Conservation (phyloP, 1,140 invertebrate genomes). For the Apis cerana region DNA sequence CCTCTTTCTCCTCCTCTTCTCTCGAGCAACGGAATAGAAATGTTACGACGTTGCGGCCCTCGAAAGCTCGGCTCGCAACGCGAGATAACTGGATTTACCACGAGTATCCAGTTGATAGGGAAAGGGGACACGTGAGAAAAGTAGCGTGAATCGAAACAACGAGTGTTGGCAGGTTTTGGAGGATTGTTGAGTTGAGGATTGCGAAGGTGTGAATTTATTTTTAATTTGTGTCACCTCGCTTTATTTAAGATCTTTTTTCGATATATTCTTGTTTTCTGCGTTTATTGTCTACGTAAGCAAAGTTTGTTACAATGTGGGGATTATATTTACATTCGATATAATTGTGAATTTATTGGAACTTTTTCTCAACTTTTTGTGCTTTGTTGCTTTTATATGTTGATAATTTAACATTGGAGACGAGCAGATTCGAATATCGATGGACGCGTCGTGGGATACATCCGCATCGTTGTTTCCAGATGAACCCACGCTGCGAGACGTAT, state of each 20-base stretch:
- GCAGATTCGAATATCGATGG: constrained; percentile 63
- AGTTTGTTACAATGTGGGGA: too few species aligned
- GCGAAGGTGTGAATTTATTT: too few species aligned
- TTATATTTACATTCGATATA: too few species aligned
- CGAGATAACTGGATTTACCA: constrained; percentile 51
- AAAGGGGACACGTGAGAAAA: constrained; percentile 35
- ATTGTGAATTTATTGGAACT: too few species aligned
- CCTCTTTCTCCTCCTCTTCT: neutral
- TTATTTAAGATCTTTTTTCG: too few species aligned
- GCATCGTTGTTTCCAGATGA: constrained; percentile 67
- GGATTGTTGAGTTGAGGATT: too few species aligned
- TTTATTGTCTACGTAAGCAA: too few species aligned
- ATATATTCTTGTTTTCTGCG: too few species aligned
- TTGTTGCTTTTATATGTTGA: neutral
- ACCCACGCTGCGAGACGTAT: constrained; percentile 67
- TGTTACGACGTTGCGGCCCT: constrained; percentile 23
- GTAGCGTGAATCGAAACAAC: neutral
- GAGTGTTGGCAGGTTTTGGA: neutral
- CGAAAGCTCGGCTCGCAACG: constrained; percentile 31
- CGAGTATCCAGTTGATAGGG: constrained; percentile 46
- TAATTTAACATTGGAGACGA: neutral
- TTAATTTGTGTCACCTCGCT: too few species aligned
- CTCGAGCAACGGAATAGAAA: constrained; percentile 26
- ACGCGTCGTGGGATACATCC: constrained; percentile 63
- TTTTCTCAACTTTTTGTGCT: too few species aligned